Base-by-base conservation (phyloP, 2,888 invertebrate genomes). In the Melipona beecheii region DNA sequence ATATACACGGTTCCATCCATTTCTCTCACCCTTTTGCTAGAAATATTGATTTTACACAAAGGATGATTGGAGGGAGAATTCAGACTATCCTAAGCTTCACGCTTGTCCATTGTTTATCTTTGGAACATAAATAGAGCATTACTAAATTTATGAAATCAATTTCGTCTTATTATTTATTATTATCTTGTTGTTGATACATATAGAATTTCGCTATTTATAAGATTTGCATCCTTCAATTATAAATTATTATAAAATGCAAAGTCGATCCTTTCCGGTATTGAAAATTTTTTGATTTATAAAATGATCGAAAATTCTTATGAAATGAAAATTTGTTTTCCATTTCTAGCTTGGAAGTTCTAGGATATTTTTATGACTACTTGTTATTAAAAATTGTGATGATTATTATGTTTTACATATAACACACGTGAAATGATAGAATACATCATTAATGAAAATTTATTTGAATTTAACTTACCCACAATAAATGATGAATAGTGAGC, bases 41-140 rank as follows among this genome's bases (percentile, higher is more conserved):
- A 87, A 94, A 93, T 94, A 94, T 94, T 94, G 94, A 94, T 94
- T 92, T 93, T 91, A 81, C 87, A 87, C 86, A 84, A 84, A 86
- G 83, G 81, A 89, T 60, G 87, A 78, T 85, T 90, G 90, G 92
- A 89, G 90, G 92, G 91, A 91, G 87, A 78, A 85, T 75, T 87
- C 81, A 87, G 87, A 85, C 86, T 84, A 80, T 85, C 71, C 88
- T 86, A 78, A 81, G 89, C 79, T 89, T 82, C 74, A 86, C 85
- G 88, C 88, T 85, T 89, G 84, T 90, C 89, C 87, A 89, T 91
- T 90, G 91, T 92, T 93, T 92, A 91, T 92, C 92, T 91, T 90
- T 91, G 89, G 89, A 90, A 90, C 92, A 90, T 87, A 89, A 92
- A 88, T 91, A 75, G 87, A 89, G 88, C 90, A 92, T 87, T 89